Base-by-base conservation (phyloP, 2,113 vertebrate genomes). In the Paracanthobrama guichenoti region DNA sequence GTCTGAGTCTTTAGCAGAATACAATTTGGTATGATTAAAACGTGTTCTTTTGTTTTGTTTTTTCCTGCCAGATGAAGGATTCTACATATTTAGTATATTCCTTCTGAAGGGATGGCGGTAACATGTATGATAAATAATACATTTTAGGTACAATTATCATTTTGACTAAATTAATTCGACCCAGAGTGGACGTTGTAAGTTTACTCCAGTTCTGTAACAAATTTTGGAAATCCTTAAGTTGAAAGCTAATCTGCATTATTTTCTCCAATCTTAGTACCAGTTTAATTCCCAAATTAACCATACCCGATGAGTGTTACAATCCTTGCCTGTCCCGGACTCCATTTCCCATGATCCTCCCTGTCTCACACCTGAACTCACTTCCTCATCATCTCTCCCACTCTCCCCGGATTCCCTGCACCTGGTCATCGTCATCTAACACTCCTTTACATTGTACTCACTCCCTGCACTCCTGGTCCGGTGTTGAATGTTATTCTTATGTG, bases 201-300 rank as follows among this genome's bases (percentile, higher is more conserved):
- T 72, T 72, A 12, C 39, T 72, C 42, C 69, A 72, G 6, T 72
- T 46, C 39, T 72, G 39, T 71, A 71, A 12, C 24, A 62, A 28
- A 62, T 71, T 44, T 71, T 71, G 4, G 11, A n/a, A 44, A 39
- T 71, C 20, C 35, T 69, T 39, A 44, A 71, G 31, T 71, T 71
- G 35, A 42, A 71, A 71, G 39, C 44, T 71, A 71, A 44, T 20
- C 39, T 71, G 67, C 35, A 71, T 44, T 11, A 42, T n/a, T 69
- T 13, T 71, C 4, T 44, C 35, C 1, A 71, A 42, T 22, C 20
- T 20, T 42, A 11, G 22, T 71, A 44, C 20, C 11, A 71, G 67
- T 71, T 72, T 44, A 4, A 72, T 72, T 72, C 69, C 39, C 39
- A 71, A 20, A 71, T n/a, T n/a, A 20, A 44, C 67, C 39, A 71